These are phyloP conservation scores for Idaea dimidiata DNA, from an alignment of 2,888 invertebrate genomes.

Conservation along the genomic window DNA sequence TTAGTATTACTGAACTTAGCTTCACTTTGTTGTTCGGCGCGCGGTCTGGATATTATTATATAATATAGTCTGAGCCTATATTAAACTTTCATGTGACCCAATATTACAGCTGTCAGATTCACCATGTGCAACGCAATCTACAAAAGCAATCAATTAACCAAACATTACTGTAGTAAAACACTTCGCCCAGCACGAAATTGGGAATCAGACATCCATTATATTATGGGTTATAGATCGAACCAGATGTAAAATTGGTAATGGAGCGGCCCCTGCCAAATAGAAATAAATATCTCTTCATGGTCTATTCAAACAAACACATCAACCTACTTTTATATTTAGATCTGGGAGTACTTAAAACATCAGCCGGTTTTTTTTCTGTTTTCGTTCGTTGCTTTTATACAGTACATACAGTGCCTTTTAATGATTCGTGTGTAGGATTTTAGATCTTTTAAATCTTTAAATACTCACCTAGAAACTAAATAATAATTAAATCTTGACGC, in stretches of 20 bases:
- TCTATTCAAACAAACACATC: conserved; percentile 57
- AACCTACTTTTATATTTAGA: conserved; percentile 62
- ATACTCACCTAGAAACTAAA: neutral
- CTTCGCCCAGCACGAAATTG: conserved; percentile 23
- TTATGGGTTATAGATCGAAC: conserved; percentile 33
- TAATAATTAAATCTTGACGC: neutral
- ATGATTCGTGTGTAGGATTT: neutral
- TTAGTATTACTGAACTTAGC: no score
- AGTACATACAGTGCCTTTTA: conserved; percentile 5
- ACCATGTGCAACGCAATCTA: conserved; percentile 36
- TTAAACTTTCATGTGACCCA: conserved; percentile 58
- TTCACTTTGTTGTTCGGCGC: no score
- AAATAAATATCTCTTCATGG: conserved; percentile 68
- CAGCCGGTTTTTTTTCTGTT: conserved; percentile 37
- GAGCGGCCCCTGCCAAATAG: conserved; percentile 50
- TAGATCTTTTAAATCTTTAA: neutral
- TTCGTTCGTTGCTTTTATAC: conserved; percentile 21
- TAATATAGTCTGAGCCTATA: neutral
- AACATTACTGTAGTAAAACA: conserved; percentile 17
- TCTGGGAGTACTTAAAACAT: conserved; percentile 42
- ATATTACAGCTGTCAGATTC: conserved; percentile 44
- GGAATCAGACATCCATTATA: conserved; percentile 30
- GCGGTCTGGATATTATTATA: no score
- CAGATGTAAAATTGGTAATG: conserved; percentile 42
- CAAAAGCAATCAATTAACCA: conserved; percentile 16